These are phyloP conservation scores for Parus major DNA, from an alignment of 2,113 vertebrate genomes.

Conservation along the genomic window DNA sequence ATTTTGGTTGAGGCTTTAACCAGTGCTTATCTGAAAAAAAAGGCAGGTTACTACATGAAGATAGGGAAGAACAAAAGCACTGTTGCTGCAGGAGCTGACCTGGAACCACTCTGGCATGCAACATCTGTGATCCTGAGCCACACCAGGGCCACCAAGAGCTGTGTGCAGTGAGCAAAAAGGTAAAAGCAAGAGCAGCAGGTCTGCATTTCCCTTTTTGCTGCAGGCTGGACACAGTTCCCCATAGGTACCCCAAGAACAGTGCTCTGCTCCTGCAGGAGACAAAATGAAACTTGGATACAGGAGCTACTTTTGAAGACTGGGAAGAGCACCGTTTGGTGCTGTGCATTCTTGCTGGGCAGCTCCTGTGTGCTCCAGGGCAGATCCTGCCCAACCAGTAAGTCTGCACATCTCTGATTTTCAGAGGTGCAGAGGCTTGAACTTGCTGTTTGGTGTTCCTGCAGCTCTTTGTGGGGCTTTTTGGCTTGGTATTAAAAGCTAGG, in stretches of 20 bases:
- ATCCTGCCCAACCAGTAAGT: not conserved
- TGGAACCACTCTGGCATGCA: not conserved
- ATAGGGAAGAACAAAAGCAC: not conserved
- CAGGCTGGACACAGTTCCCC: fast-evolving
- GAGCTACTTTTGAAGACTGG: not conserved
- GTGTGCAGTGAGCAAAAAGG: not conserved
- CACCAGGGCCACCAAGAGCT: not conserved
- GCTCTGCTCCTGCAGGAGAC: not conserved
- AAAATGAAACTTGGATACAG: not conserved
- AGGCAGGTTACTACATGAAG: not conserved
- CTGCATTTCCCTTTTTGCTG: fast-evolving
- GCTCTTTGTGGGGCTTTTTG: not conserved
- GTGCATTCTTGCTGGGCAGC: not conserved
- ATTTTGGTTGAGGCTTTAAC: not conserved
- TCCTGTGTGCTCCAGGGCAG: not conserved
- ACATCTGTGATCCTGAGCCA: not conserved
- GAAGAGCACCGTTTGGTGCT: not conserved
- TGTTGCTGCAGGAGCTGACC: not conserved
- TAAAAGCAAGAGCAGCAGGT: not conserved
- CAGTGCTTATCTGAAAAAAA: not conserved
- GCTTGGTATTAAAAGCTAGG: not conserved
- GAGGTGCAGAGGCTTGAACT: not conserved
- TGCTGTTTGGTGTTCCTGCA: not conserved
- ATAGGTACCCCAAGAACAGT: fast-evolving
- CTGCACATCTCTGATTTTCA: not conserved